Base-by-base conservation (phyloP, 2,888 invertebrate genomes). In the Drosophila ezoana region DNA sequence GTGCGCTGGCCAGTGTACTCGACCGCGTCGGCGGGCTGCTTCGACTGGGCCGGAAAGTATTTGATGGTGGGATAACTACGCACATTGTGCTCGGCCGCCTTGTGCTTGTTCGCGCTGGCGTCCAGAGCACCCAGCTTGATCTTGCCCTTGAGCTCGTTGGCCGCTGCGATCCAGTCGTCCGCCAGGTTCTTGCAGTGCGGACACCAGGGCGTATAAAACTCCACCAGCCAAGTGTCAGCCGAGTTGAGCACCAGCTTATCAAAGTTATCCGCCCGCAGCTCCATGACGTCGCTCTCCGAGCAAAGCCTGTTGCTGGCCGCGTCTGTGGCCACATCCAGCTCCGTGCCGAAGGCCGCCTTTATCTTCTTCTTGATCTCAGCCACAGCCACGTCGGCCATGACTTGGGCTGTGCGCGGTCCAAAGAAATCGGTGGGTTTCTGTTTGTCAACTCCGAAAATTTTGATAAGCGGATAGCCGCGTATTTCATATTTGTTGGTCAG, bases 381-480 rank as follows among this genome's bases (percentile, higher is more conserved):
- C 4, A 61, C 10, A 3, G 20, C 63, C 1, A 20, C 14, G 3
- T 38, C n/a, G 14, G 32, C 61, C 0, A 61, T 44, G 1, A 13
- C 9, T 0, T 38, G 5, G 6, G 63, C 63, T 4, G 20, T 40
- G 37, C 37, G 37, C 3, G 20, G 14, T 1, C 44, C n/a, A 1
- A n/a, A 11, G 14, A 14, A 51, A 4, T 61, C n/a, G 4, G 4
- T 6, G 5, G 63, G 61, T 5, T 14, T 10, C 4, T 11, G 9
- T 8, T 63, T 63, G 5, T 63, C 44, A 1, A 3, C 6, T 11
- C 63, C 63, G 20, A 61, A 61, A 1, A 63, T 37, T 33, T 49
- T 49, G 20, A 63, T 44, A 20, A 38, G n/a, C 3, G 61, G 63
- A 63, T 16, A 63, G 16, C 37, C 61, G 11, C 16, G 20, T 1